Conservation (phyloP, 1,140 invertebrate species). For the Belonocnema kinseyi region DNA sequence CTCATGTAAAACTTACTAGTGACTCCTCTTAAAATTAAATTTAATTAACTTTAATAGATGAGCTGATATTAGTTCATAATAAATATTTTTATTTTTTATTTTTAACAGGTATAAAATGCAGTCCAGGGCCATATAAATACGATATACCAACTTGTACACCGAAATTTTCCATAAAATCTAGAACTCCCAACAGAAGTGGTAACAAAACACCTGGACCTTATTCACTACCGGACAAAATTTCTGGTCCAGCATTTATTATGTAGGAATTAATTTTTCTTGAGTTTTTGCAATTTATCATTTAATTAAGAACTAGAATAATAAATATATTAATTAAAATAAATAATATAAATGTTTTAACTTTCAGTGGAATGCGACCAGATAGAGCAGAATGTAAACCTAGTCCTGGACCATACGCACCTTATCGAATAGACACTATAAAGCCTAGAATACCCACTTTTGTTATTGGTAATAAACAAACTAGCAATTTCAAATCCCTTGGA, state of each 20-base stretch:
- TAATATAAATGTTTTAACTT: constrained; percentile 6
- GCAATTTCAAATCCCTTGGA: constrained; percentile 27
- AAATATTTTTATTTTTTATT: background rate
- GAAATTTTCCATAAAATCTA: constrained; percentile 54
- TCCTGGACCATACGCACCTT: constrained; percentile 41
- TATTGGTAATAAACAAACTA: constrained; percentile 15
- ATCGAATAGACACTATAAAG: constrained; percentile 36
- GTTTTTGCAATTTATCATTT: background rate
- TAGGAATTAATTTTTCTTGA: constrained; percentile 32
- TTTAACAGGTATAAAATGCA: constrained; percentile 5
- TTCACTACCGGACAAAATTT: constrained; percentile 35
- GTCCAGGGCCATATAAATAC: constrained; percentile 58
- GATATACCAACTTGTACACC: constrained; percentile 44
- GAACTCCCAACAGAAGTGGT: constrained; percentile 42
- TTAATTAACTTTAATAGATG: no score
- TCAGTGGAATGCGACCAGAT: constrained; percentile 37
- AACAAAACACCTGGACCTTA: constrained; percentile 57
- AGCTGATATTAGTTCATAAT: no score
- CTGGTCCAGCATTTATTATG: constrained; percentile 58
- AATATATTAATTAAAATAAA: constrained; percentile 5
- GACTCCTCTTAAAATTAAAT: no score
- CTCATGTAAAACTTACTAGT: no score
- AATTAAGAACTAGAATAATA: no score
- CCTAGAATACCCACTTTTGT: constrained; percentile 42
- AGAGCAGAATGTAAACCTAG: background rate